Evolutionary conservation across 2,113 vertebrate species (phyloP).

Genomic region (Platichthys flesus): DNA sequence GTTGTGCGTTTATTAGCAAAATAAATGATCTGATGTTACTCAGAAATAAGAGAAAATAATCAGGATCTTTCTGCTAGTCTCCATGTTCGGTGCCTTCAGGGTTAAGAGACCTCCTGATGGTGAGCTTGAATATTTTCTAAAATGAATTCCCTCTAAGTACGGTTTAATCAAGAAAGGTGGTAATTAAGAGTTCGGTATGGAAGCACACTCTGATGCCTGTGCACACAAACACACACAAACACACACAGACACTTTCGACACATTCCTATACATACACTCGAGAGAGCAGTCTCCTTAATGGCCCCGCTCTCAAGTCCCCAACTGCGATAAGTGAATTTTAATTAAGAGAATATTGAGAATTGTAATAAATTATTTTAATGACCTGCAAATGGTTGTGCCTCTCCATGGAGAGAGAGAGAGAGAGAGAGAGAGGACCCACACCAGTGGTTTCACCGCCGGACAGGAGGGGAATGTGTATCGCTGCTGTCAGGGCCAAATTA

Average conservation of each 20-base stretch:
- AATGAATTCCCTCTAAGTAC: conserved; percentile 11
- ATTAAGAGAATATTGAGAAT: conserved; percentile 77
- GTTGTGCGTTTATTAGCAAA: too few relatives aligned
- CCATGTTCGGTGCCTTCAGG: not conserved
- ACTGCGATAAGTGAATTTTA: conserved; percentile 76
- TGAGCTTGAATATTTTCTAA: not conserved
- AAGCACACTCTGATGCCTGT: not conserved
- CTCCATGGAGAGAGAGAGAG: conserved; percentile 3
- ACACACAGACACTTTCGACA: conserved; percentile 9
- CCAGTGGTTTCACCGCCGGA: conserved; percentile 20
- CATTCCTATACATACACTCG: conserved; percentile 39
- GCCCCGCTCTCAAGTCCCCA: conserved; percentile 58
- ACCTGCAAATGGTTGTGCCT: conserved; percentile 49
- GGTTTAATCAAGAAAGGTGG: conserved; percentile 28
- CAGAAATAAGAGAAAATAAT: not conserved
- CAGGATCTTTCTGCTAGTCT: not conserved
- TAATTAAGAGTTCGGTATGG: conserved; percentile 33
- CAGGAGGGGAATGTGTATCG: not conserved
- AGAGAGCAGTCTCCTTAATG: conserved; percentile 64
- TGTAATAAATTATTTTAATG: conserved; percentile 77
- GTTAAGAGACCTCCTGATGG: conserved; percentile 5
- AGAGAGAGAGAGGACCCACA: conserved; percentile 19
- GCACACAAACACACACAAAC: conserved; percentile 21
- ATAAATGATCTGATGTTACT: too few relatives aligned
- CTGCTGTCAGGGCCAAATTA: conserved; percentile 2